Percentiles rank a stretch among this genome's conserved stretches.
Conservation (phyloP, 2,888 invertebrate species). For the Pseudococcus jackbeardsleyi region DNA sequence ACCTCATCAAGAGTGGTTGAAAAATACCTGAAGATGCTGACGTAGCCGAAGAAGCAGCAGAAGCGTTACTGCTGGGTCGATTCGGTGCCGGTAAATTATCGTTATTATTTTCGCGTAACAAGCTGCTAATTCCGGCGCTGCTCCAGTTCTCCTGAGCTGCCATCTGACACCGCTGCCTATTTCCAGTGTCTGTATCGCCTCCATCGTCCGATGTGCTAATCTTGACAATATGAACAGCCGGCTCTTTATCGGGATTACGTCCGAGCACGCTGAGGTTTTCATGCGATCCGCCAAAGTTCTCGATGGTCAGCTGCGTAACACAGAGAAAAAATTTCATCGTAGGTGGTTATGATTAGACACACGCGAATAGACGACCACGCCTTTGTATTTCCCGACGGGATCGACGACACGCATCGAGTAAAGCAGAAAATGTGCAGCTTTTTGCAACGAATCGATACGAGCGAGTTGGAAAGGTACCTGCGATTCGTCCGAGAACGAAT, state of each 20-base stretch:
- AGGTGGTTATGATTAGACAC: not conserved
- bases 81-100: conserved; percentile 35
- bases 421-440: not conserved
- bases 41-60: conserved; percentile 42
- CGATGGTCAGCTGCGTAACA: conserved; percentile 81
- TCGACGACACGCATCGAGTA: not conserved
- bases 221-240: conserved; percentile 72
- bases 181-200: not conserved
- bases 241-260: conserved; percentile 85
- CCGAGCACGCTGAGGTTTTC: conserved; percentile 89
- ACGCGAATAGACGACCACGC: conserved; percentile 14
- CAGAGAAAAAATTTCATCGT: conserved; percentile 21
- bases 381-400: conserved; percentile 6
- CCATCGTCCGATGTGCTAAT: conserved; percentile 66
- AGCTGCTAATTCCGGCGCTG: conserved; percentile 56
- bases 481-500: conserved; percentile 88
- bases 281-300: conserved; percentile 93
- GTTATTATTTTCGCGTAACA: conserved; percentile 50
- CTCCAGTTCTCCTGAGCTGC: conserved; percentile 66
- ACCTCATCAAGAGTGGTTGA: not conserved
- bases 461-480: conserved; percentile 69
- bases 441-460: not conserved
- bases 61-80: conserved; percentile 9
- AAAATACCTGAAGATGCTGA: not conserved
- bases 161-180: conserved; percentile 61